phyloP scores from a whole-genome alignment of 2,888 invertebrate genomes.

The Lycophotia porphyrea region DNA sequence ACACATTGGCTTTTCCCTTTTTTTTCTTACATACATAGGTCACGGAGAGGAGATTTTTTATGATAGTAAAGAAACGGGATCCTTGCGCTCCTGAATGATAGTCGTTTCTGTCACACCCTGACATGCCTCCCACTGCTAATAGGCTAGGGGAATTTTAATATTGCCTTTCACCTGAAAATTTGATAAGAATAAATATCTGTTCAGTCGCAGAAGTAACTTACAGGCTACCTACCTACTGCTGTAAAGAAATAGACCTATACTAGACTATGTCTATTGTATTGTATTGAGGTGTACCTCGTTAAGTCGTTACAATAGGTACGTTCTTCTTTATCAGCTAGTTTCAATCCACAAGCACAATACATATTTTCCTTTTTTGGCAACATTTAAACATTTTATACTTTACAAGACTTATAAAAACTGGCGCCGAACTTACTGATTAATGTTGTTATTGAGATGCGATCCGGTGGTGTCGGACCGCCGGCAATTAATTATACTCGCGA shows the following conservation, averaged over 20 bases:
- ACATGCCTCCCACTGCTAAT: not conserved
- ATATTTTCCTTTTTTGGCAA: conserved; percentile 23
- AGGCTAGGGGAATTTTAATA: not conserved
- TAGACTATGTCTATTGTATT: no score
- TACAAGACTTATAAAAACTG: not conserved
- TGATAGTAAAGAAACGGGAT: not conserved
- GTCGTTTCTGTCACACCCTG: not conserved
- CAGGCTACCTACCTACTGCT: not conserved
- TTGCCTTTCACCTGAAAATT: not conserved
- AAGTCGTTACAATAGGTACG: no score
- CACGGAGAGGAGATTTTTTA: not conserved
- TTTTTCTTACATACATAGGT: not conserved
- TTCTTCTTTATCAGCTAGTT: not conserved
- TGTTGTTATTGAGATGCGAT: conserved; percentile 44
- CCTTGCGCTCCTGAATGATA: not conserved
- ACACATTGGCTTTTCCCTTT: not conserved
- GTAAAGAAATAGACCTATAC: not conserved
- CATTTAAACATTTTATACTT: not conserved
- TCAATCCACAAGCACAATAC: not conserved
- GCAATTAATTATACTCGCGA: conserved; percentile 45
- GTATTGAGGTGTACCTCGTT: not conserved
- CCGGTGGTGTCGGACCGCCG: conserved; percentile 7
- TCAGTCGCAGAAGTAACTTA: not conserved
- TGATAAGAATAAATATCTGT: not conserved
- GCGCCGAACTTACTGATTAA: not conserved